Evolutionary conservation across 2,888 invertebrate species (phyloP), one percentile per base, ranked within the genome.

Genomic region (Drosophila antonietae): DNA sequence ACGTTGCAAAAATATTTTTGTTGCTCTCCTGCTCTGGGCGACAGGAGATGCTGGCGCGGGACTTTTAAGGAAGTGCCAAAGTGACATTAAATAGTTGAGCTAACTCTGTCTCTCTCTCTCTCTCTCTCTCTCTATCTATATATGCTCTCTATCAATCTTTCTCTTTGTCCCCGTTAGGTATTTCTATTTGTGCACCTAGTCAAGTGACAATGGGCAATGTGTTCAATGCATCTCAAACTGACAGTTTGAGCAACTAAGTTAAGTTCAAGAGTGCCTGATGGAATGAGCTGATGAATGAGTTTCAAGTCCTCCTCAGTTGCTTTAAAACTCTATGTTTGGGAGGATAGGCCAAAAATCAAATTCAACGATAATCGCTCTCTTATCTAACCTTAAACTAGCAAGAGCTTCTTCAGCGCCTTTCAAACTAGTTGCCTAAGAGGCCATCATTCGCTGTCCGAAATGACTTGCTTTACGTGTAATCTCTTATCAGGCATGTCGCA

Each of bases 71-170:
- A 84, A 88, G 84, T 84, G 84, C 84, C 89, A 85, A 85, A 87
- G 84, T 85, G 84, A 89, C 84, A 84, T 85, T 85, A 89, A 84
- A 85, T 87, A 89, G 84, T 83, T 89, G 81, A 81, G 79, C 84
- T 73, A 73, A 49, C 64, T 41, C 52, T 60, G 47, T 65, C 18
- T n/a, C 8, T 20, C 12, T 28, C 23, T 8, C 18, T 15, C 12
- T 49, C 8, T 15, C 20, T 55, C 12, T 18, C n/a, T 49, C 9
- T 23, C 8, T 49, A 20, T 20, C 20, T 20, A 2, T 20, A 20
- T 20, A 2, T 20, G 20, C 18, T 9, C 23, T n/a, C 20, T 53
- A 14, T 18, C 20, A 41, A 10, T 23, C 20, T 47, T 14, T 18
- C n/a, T 55, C 23, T n/a, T 15, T 47, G 14, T 18, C 12, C 43